These are phyloP conservation scores for Triplophysa siluroides DNA, from an alignment of 2,113 vertebrate genomes.

Conservation along the genomic window DNA sequence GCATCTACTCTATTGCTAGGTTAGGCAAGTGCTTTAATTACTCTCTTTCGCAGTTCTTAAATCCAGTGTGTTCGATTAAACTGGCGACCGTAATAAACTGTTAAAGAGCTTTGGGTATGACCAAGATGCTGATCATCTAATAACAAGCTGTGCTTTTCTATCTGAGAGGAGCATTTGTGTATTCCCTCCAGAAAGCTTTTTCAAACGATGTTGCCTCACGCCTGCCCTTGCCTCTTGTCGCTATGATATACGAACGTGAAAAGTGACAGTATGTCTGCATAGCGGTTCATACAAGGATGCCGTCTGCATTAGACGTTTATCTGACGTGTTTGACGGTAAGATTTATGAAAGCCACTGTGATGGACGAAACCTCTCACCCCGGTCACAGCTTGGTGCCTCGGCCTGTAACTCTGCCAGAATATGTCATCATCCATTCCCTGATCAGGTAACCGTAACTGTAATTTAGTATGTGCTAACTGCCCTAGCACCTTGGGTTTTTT, in stretches of 20 bases:
- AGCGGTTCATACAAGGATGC: constrained; percentile 17
- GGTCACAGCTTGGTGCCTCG: neutral
- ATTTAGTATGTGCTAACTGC: neutral
- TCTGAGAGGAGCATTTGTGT: neutral
- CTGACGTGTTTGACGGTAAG: constrained; percentile 1
- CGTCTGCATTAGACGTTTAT: neutral
- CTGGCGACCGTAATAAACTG: neutral
- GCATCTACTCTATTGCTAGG: constrained; percentile 7
- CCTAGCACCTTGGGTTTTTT: neutral
- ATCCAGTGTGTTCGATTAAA: neutral
- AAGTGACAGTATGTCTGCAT: constrained; percentile 38
- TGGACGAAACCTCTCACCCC: neutral
- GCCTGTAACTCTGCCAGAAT: neutral
- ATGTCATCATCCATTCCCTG: constrained; percentile 3
- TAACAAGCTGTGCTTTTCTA: constrained; percentile 1
- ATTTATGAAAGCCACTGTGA: constrained; percentile 13
- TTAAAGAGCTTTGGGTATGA: neutral
- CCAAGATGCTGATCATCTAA: neutral
- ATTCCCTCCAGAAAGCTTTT: neutral
- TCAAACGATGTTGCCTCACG: neutral
- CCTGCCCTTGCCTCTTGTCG: constrained; percentile 24
- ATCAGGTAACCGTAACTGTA: neutral
- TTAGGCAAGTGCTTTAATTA: no score
- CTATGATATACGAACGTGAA: constrained; percentile 7
- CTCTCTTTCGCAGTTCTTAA: neutral